phyloP scores from a whole-genome alignment of 30 jellyfish, hydroid and myxozoan genomes.

The Mastigias papua region DNA sequence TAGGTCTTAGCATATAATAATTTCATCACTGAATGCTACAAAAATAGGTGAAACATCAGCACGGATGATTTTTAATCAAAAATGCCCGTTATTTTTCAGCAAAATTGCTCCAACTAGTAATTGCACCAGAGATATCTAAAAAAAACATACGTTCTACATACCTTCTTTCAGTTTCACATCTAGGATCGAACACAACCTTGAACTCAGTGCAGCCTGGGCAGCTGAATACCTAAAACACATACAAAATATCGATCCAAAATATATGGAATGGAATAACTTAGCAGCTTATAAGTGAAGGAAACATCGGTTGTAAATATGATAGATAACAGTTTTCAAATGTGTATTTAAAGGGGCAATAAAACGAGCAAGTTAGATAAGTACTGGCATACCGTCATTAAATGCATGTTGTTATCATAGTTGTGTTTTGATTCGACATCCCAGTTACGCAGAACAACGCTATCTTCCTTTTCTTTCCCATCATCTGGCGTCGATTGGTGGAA shows the following conservation, averaged over 20 bases:
- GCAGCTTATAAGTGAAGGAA: neutral
- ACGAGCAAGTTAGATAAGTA: neutral
- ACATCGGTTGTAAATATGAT: too few relatives aligned
- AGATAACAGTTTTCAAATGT: too few relatives aligned
- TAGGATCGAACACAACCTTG: slow-evolving; percentile 83
- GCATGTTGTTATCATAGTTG: slow-evolving; percentile 76
- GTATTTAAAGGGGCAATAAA: neutral
- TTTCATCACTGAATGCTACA: too few relatives aligned
- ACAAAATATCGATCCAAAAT: neutral
- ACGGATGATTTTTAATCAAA: too few relatives aligned
- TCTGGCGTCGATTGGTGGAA: slow-evolving; percentile 70
- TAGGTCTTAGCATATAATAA: too few relatives aligned
- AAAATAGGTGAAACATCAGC: too few relatives aligned
- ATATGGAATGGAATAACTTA: neutral
- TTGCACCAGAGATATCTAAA: neutral
- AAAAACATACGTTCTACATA: neutral
- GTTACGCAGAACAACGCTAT: slow-evolving; percentile 70
- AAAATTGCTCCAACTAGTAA: neutral
- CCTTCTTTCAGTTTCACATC: slow-evolving; percentile 93
- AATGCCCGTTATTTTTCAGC: too few relatives aligned
- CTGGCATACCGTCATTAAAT: slow-evolving; percentile 51
- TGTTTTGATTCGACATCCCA: slow-evolving; percentile 96
- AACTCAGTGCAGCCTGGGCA: slow-evolving; percentile 95
- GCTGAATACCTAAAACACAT: slow-evolving; percentile 69
- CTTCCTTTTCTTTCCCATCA: slow-evolving; percentile 59